Base-by-base conservation (phyloP, 2,113 vertebrate species). In the Heterocephalus glaber region DNA sequence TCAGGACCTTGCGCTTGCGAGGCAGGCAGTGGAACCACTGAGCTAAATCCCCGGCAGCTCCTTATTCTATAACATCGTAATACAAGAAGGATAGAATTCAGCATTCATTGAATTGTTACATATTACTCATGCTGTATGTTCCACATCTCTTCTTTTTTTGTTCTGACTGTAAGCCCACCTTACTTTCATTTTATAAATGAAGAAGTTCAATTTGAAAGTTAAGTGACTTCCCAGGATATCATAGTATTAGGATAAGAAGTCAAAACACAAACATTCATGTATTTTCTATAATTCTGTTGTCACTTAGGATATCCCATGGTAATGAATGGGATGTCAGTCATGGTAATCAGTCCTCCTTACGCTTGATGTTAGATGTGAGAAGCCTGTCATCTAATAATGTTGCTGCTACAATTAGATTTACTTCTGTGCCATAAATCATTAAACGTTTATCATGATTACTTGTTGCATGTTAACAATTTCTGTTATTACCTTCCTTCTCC, bases 181-280 rank as follows among this genome's bases (percentile, higher is more conserved):
- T 54, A 35, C 35, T 83, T 63, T 14, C 19, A 38, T 91, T 88
- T 88, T 95, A 54, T 49, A 56, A 92, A 63, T 54, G 24, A 82
- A 41, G 89, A 82, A 66, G 22, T 74, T n/a, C 22, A 92, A 1
- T 80, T 84, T 86, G 65, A 79, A 96, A 72, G 47, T 80, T 86
- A 82, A 79, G 6, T 70, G 84, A 72, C 35, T 68, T 52, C 63
- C 41, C 24, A 9, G 16, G 19, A 26, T 81, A 44, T 63, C 33
- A 33, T 20, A 33, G 35, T 54, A 10, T 89, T 68, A 66, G 72
- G 33, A 22, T 22, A 26, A 41, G n/a, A 44, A 60, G 54, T 92
- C 74, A 60, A 80, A 56, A 79, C 22, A n/a, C 22, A n/a, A 61
- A 44, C 10, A 33, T 44, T 82, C 11, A 17, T 63, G 41, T 91